Conservation (phyloP, 2,888 invertebrate genomes). For the Philereme vetulata region DNA sequence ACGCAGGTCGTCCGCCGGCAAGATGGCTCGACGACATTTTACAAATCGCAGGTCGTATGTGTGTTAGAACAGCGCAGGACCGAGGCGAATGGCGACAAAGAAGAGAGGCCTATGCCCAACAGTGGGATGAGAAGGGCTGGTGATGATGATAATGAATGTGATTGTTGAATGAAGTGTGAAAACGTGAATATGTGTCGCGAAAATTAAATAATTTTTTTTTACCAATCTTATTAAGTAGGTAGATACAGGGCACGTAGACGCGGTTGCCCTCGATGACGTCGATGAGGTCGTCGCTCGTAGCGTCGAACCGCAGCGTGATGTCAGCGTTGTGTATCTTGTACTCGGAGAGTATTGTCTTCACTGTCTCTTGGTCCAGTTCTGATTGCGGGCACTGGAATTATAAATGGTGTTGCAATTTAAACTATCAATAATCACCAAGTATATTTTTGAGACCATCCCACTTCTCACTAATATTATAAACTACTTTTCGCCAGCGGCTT, state of each 20-base stretch:
- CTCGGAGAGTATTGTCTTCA: slow-evolving; percentile 97
- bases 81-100: too few species aligned
- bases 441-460: background rate
- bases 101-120: too few species aligned
- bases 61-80: too few species aligned
- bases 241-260: slow-evolving; percentile 99
- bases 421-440: background rate
- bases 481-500: too few species aligned
- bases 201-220: too few species aligned
- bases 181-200: too few species aligned
- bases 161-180: too few species aligned
- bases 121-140: too few species aligned
- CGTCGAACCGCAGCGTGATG: slow-evolving; percentile 96
- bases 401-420: background rate
- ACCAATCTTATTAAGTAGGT: slow-evolving; percentile 99
- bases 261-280: slow-evolving; percentile 99
- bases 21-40: too few species aligned
- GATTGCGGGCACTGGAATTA: slow-evolving; percentile 89
- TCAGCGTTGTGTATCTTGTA: slow-evolving; percentile 99
- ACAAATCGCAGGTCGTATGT: too few species aligned
- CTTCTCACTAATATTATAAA: background rate
- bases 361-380: slow-evolving; percentile 96
- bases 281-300: slow-evolving; percentile 98
- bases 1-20: too few species aligned
- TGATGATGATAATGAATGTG: too few species aligned